Conservation (phyloP, 2,113 vertebrate genomes). For the Nycticryphes semicollaris region DNA sequence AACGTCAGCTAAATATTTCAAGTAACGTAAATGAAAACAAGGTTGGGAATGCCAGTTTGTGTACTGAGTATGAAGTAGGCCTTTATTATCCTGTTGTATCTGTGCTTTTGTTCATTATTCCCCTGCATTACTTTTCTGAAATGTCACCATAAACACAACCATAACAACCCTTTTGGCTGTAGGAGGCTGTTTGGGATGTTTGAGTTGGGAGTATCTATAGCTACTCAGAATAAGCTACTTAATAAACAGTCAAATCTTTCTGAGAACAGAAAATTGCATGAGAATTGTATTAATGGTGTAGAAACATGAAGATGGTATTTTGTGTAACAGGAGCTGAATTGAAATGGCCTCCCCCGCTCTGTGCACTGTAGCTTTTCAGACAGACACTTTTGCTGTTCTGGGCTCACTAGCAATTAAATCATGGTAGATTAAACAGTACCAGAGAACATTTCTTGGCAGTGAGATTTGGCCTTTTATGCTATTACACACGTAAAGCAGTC, state of each 20-base stretch:
- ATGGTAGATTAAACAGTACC: background rate
- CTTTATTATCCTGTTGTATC: background rate
- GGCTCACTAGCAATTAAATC: background rate
- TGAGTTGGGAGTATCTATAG: background rate
- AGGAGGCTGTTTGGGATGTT: background rate
- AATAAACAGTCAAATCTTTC: background rate
- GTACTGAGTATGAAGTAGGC: background rate
- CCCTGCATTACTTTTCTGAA: background rate
- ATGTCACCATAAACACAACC: background rate
- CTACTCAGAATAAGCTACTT: background rate
- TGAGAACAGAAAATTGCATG: background rate
- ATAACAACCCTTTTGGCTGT: background rate
- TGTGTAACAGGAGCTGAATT: background rate
- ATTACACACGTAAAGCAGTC: background rate
- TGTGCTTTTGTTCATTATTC: slow-evolving; percentile 3
- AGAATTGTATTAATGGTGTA: background rate
- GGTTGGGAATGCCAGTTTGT: background rate
- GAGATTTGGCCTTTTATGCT: background rate
- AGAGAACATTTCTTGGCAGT: background rate
- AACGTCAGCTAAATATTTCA: background rate
- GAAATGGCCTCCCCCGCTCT: background rate
- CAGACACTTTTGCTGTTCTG: background rate
- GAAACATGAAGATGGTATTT: background rate
- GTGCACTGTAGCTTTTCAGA: background rate
- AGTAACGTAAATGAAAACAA: background rate